Base-by-base conservation (phyloP, 2,888 invertebrate genomes). In the Eudasyphora cyanicolor region DNA sequence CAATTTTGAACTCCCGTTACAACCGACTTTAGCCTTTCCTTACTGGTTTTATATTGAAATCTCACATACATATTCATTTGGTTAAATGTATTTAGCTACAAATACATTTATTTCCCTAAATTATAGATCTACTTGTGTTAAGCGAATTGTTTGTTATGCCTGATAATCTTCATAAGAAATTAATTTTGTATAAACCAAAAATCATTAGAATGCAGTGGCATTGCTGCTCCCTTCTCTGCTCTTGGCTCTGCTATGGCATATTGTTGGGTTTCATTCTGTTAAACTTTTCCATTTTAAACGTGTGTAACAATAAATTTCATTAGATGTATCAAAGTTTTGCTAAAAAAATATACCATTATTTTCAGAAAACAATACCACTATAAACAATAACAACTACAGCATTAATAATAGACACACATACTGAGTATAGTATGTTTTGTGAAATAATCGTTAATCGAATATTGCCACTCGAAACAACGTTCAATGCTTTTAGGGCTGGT, bases 251-350 rank as follows among this genome's bases (percentile, higher is more conserved):
- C 10, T n/a, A n/a, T n/a, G n/a, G 21, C n/a, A n/a, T n/a, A n/a
- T 38, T 64, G 64, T 64, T 35, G 42, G 2, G 12, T 24, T 67
- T 12, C 12, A 17, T 4, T 38, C 4, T 8, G 17, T 21, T 10
- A 38, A 67, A 42, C 38, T 67, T 67, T 42, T 21, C 38, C 24
- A 67, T 42, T 67, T 42, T 14, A 38, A 38, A 42, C 67, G 42
- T 67, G 42, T 67, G 67, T 67, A 67, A 67, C 67, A 67, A 67
- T 67, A 67, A 67, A 67, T 67, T 67, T 67, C 42, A 67, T 67
- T 67, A 67, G 67, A 67, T 38, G 67, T 67, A 67, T 67, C 67
- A 67, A 42, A 67, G 7, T 42, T 42, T 42, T 24, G 49, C 2
- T 24, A 57, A 21, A 21, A 10, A 14, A 64, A 64, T 24, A 67